Base-by-base conservation (phyloP, 2,888 invertebrate genomes). In the Siphlonurus alternatus region DNA sequence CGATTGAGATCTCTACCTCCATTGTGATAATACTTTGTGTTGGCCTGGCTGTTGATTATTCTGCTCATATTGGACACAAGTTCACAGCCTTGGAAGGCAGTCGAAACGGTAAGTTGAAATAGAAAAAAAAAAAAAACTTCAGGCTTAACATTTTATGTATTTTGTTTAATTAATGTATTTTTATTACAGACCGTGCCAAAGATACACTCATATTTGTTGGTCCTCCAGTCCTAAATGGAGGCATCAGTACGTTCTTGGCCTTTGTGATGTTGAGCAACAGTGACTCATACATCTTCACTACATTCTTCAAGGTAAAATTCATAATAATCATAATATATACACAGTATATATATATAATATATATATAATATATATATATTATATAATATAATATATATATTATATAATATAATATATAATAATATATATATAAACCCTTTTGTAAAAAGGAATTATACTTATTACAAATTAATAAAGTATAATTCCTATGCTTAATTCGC, bases 221-320 rank as follows among this genome's bases (percentile, higher is more conserved):
- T 5, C 77, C 79, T 25, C 78, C 79, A 15, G 79, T 80, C 59
- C 71, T 80, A 66, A 78, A 79, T 65, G 80, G 80, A 25, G 80
- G 79, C 22, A 73, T 80, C 64, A 78, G 78, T 68, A 80, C 80
- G 20, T 80, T 80, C 68, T 71, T 80, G 53, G 80, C 80, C 22
- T 79, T 80, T 67, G 72, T 79, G 24, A 71, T 79, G 51, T 70
- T 80, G 54, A 74, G 75, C 24, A 74, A 73, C 64, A 79, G 79
- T 59, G 74, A 74, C 65, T 77, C 79, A 53, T 79, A 79, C 71
- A 73, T 79, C 25, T 80, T 80, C 69, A 75, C 72, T 25, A 76
- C 78, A n/a, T 80, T 80, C 71, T 80, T 79, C 69, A 79, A 78
- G 76, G 80, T 80, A 71, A 61, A 22, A 20, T 63, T n/a, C 19